Evolutionary conservation across 53 echinoderm and acorn worm genomes (phyloP), one percentile per base, ranked within the genome.

Genomic region (Echinarachnius parma): DNA sequence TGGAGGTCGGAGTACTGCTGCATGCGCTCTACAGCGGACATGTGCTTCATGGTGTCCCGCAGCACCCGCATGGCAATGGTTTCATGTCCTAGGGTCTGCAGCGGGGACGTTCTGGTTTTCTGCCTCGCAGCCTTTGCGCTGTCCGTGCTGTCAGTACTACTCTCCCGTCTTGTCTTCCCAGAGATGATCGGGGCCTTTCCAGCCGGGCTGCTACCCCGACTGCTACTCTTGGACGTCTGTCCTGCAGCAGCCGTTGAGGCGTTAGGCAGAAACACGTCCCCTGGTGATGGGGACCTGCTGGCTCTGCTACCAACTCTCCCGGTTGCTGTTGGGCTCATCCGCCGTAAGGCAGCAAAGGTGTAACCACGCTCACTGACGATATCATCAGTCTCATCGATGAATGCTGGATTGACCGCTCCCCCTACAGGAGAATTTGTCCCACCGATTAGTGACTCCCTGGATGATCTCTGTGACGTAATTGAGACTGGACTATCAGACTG

Each of bases 21-120:
- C 98, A 98, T 98, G 46, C 75, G 82, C 54, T 98, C 91, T 24
- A 98, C 98, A 22, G 98, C 98, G 7, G 80, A 85, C 98, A 98
- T 98, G 58, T 98, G 98, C 34, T 80, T 69, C 77, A 87, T 85
- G 15, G 98, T 98, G 60, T 98, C 91, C 9, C 84, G 84, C 11
- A 98, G 79, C 4, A 98, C 79, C 66, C 86, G 88, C 91, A 91
- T 71, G 18, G 91, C 98, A 39, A 98, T 92, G 50, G 80, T 80
- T 31, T 98, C 98, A 34, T 83, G 89, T 1, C 88, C 84, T 19
- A 72, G 59, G 15, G 67, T 54, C 46, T 63, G 69, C 52, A 57
- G 64, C 5, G 82, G 77, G 1, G 81, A 85, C 2, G 79, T 44
- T 35, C 80, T 77, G 29, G 66, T 78, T 1, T 72, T 63, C 57